Percentiles rank a stretch among this genome's conserved stretches.
Evolutionary conservation across 1,140 invertebrate species (phyloP).

Genomic region (Pseudomyrmex dendroicus): DNA sequence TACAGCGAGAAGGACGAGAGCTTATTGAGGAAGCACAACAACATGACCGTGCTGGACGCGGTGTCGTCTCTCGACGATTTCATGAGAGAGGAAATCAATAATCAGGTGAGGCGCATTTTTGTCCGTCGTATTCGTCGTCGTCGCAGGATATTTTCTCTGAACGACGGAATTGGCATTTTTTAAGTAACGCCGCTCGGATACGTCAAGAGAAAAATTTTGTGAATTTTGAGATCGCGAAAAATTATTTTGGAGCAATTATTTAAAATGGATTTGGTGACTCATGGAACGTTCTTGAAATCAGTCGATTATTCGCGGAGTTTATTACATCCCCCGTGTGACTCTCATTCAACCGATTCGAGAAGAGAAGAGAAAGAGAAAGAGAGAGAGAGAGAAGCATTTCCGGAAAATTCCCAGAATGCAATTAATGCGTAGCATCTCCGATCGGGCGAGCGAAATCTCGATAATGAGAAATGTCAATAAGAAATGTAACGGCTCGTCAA

Average conservation of each 20-base stretch:
- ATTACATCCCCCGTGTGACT: constrained; percentile 36
- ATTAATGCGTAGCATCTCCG: constrained; percentile 53
- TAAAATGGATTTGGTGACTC: not conserved
- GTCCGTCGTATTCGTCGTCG: not conserved
- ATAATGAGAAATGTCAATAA: constrained; percentile 63
- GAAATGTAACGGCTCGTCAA: constrained; percentile 51
- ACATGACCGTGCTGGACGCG: constrained; percentile 92
- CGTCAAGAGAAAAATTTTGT: not conserved
- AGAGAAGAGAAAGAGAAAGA: no score
- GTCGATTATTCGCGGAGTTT: constrained; percentile 45
- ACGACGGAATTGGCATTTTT: not conserved
- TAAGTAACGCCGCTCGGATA: not conserved
- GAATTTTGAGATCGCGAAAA: constrained; percentile 2
- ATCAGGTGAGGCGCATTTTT: constrained; percentile 86
- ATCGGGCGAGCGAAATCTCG: constrained; percentile 42
- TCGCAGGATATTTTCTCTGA: not conserved
- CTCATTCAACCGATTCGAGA: not conserved
- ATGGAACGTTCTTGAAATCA: constrained; percentile 26
- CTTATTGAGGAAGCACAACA: constrained; percentile 91
- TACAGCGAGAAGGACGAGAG: constrained; percentile 94
- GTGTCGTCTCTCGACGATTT: constrained; percentile 92
- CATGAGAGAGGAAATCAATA: constrained; percentile 89
- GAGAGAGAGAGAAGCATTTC: not conserved
- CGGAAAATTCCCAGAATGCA: constrained; percentile 55
- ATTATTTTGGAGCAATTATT: constrained; percentile 5